phyloP scores from a whole-genome alignment of 2,797 vertebrate species.

The Manis javanica region DNA sequence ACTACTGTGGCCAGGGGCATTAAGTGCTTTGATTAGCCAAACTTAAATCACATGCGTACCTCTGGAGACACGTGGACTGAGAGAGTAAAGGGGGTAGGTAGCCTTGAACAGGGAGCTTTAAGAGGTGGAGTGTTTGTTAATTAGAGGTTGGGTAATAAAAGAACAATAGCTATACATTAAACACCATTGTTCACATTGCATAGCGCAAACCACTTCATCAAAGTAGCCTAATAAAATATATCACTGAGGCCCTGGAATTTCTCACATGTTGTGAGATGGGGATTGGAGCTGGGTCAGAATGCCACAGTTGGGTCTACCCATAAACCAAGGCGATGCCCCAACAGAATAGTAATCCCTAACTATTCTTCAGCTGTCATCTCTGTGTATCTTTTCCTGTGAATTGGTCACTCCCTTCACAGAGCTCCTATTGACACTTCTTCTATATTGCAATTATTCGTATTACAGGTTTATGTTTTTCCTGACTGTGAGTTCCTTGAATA shows the following conservation, averaged over 20 bases:
- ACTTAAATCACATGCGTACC: neutral
- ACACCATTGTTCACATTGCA: neutral
- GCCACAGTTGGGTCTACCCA: neutral
- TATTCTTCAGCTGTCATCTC: neutral
- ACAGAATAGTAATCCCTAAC: neutral
- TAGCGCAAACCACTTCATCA: neutral
- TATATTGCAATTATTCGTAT: neutral
- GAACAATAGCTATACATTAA: neutral
- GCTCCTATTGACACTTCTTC: neutral
- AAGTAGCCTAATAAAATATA: neutral
- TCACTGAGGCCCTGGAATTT: neutral
- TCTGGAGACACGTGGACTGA: neutral
- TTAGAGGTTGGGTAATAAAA: neutral
- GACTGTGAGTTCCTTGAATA: neutral
- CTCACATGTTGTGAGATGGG: neutral
- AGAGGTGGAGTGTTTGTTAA: neutral
- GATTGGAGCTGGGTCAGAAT: neutral
- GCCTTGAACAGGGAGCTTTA: neutral
- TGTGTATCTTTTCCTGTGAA: neutral
- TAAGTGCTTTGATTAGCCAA: neutral
- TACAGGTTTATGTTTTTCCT: neutral
- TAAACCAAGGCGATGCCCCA: neutral
- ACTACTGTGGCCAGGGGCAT: neutral
- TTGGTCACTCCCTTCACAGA: neutral
- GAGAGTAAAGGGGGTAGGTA: neutral